Conservation (phyloP, 2,797 vertebrate genomes). For the Sebastes hubbsi region DNA sequence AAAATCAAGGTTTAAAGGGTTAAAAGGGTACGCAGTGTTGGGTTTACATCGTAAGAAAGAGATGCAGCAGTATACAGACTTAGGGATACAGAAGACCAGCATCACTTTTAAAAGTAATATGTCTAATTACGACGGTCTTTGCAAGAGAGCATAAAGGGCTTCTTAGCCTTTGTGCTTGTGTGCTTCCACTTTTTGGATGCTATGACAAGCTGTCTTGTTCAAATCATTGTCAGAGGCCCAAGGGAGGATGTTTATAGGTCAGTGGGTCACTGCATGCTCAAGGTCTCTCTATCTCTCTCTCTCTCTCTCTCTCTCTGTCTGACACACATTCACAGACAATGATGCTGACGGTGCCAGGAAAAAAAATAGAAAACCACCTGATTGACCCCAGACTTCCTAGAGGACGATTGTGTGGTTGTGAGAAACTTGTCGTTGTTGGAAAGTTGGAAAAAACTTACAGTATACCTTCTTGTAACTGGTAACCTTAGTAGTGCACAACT, state of each 20-base stretch:
- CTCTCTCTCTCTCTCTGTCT: slow-evolving; percentile 1
- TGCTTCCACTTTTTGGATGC: background rate
- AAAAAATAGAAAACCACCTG: slow-evolving; percentile 16
- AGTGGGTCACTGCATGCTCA: slow-evolving; percentile 26
- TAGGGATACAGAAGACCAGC: background rate
- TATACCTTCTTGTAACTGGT: background rate
- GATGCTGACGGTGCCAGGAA: slow-evolving; percentile 17
- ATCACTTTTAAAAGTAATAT: background rate
- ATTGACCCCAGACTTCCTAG: slow-evolving; percentile 5
- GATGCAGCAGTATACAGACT: background rate
- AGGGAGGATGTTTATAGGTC: slow-evolving; percentile 43
- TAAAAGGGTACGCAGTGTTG: background rate
- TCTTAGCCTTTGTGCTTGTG: background rate
- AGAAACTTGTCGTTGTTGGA: background rate
- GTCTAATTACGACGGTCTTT: background rate
- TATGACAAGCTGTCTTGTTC: background rate
- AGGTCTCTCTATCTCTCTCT: slow-evolving; percentile 1
- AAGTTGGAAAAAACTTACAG: background rate
- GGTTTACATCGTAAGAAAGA: background rate
- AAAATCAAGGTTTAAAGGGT: background rate
- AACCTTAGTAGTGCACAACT: background rate
- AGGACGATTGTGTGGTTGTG: background rate
- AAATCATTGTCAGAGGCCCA: background rate
- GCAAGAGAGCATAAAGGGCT: background rate
- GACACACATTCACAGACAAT: slow-evolving; percentile 37